A percentile compares a stretch with the other conserved stretches of the same genome.
phyloP scores from a whole-genome alignment of 64 coral and sea anemone species.

The Montipora cactus region DNA sequence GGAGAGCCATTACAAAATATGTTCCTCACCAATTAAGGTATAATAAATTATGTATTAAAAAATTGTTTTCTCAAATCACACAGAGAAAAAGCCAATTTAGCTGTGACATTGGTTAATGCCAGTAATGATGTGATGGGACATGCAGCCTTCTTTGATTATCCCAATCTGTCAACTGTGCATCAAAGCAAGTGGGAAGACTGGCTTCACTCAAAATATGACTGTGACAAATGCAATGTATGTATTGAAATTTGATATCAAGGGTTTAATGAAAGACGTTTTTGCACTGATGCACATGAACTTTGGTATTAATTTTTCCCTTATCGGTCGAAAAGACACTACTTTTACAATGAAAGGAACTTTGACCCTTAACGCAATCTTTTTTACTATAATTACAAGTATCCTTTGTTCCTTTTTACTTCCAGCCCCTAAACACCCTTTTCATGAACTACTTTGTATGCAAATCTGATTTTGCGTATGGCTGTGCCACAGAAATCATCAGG shows the following conservation, averaged over 20 bases:
- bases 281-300: too few relatives aligned
- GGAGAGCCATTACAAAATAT: too few relatives aligned
- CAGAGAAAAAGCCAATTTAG: constrained; percentile 98
- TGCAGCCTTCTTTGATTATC: constrained; percentile 99
- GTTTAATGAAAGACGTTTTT: too few relatives aligned
- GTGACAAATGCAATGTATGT: constrained; percentile 86
- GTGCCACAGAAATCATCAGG: constrained; percentile 94
- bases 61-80: neutral
- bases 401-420: neutral
- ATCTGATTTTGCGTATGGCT: constrained; percentile 94
- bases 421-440: constrained; percentile 94
- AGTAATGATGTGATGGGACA: constrained; percentile 88
- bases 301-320: too few relatives aligned
- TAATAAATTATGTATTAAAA: too few relatives aligned
- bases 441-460: constrained; percentile 99
- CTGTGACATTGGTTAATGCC: constrained; percentile 94
- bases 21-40: too few relatives aligned
- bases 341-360: too few relatives aligned
- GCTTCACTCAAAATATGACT: constrained; percentile 81
- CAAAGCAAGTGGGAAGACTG: constrained; percentile 90
- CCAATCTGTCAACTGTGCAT: constrained; percentile 82
- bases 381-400: neutral
- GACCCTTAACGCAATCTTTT: neutral
- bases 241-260: too few relatives aligned
- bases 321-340: too few relatives aligned